Percentiles rank a stretch among this genome's conserved stretches.
These are phyloP conservation scores for Sialia sialis DNA, from an alignment of 2,113 vertebrate species.

Conservation along the genomic window DNA sequence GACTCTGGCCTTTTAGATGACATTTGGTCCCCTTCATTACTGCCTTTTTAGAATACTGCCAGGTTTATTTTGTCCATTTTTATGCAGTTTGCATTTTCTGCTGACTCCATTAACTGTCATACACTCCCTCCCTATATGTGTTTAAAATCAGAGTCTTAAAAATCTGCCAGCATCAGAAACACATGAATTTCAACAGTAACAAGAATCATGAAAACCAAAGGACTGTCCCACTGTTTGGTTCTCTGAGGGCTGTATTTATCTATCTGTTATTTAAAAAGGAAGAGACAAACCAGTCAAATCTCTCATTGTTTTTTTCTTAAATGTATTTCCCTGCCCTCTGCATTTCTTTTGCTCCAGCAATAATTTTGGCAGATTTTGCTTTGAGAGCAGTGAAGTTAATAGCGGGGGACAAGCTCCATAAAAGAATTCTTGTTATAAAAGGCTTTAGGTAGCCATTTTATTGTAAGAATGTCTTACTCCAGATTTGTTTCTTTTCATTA, in stretches of 20 bases:
- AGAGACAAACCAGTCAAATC: slow-evolving; percentile 14
- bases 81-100: not conserved
- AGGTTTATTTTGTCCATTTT: not conserved
- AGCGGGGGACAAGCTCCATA: slow-evolving; percentile 26
- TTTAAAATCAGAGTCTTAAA: not conserved
- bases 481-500: slow-evolving; percentile 7
- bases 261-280: not conserved
- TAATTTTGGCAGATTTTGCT: slow-evolving; percentile 45
- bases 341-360: slow-evolving; percentile 31
- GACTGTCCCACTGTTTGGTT: not conserved
- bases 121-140: not conserved
- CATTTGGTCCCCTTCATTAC: not conserved
- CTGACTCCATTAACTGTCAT: not conserved
- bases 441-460: slow-evolving; percentile 54
- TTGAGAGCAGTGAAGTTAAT: not conserved
- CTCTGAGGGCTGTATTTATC: slow-evolving; percentile 6
- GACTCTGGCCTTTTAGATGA: not conserved
- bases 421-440: slow-evolving; percentile 58
- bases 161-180: not conserved
- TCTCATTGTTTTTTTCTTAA: not conserved
- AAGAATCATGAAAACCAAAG: not conserved
- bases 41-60: not conserved
- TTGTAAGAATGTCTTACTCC: slow-evolving; percentile 44
- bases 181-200: not conserved
- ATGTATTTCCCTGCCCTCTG: not conserved